Base-by-base conservation (phyloP, 2,113 vertebrate species). In the Solea senegalensis region DNA sequence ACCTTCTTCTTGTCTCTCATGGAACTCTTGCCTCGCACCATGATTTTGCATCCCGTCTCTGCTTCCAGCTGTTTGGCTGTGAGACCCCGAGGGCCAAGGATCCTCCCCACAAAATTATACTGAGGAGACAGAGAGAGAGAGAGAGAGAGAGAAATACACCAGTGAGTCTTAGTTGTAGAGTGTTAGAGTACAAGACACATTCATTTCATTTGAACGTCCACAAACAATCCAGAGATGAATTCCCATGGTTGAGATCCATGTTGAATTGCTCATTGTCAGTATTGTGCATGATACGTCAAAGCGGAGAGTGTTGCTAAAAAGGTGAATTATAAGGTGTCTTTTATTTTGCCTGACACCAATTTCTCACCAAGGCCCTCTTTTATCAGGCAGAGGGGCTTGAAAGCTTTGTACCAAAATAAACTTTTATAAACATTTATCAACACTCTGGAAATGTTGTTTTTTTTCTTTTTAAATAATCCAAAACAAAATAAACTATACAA, bases 1-100 rank as follows among this genome's bases (percentile, higher is more conserved):
- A 95, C 94, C 94, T 95, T 95, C 88, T 95, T 95, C 76, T 91
- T 93, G 91, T 95, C 94, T 79, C 94, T 92, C 94, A 95, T 95
- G 81, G 94, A 95, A 84, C 94, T 95, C 75, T 94, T 94, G 58
- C 94, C 94, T 87, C 94, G 88, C 76, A 95, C 94, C 94, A 95
- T 95, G 82, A 95, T 95, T 90, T 95, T 95, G 84, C 94, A 94
- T 81, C 94, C 94, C 4, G 94, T 95, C 69, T 95, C 94, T 68
- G 94, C 93, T 84, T 95, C 94, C 89, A 95, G 82, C 89, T 95
- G 94, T 86, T 95, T 95, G 77, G 94, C 94, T 11, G 94, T 95
- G 62, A 95, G 93, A 70, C 94, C 94, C 21, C 94, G 92, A 10
- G 94, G 94, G 21, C 94, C 94, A 54, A 95, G 92, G 80, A 95